Percentiles rank a stretch among this genome's conserved stretches.
phyloP scores from a whole-genome alignment of 1,140 invertebrate genomes.

The Stratiolaelaps scimitus region DNA sequence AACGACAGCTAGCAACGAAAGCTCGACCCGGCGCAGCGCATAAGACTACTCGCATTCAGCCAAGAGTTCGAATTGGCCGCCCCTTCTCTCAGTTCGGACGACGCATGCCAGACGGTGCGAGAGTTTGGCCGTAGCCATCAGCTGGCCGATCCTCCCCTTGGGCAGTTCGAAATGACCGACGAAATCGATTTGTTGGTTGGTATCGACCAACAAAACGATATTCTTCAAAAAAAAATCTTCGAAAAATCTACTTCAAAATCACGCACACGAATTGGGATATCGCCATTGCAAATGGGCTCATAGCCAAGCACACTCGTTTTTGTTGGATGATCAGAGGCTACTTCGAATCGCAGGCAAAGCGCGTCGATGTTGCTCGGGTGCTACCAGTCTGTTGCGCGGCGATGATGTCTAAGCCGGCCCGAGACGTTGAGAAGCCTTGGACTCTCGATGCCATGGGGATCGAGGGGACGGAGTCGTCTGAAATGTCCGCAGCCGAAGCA shows the following conservation, averaged over 20 bases:
- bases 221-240: no score
- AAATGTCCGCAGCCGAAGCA: no score
- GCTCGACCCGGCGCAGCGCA: no score
- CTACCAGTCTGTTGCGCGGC: neutral
- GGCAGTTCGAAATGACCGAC: neutral
- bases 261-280: neutral
- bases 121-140: constrained; percentile 2
- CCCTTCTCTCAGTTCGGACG: no score
- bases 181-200: neutral
- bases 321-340: neutral
- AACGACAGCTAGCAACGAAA: no score
- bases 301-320: neutral
- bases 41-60: no score
- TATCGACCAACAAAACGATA: neutral
- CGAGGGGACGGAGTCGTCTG: no score
- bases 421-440: neutral
- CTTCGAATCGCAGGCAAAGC: neutral
- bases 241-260: no score
- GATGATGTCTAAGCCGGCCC: neutral
- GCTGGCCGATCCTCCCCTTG: neutral
- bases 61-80: no score
- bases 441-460: neutral
- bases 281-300: neutral
- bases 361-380: neutral
- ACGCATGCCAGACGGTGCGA: no score